phyloP scores from a whole-genome alignment of 2,113 vertebrate genomes.

The Pelusios castaneus region DNA sequence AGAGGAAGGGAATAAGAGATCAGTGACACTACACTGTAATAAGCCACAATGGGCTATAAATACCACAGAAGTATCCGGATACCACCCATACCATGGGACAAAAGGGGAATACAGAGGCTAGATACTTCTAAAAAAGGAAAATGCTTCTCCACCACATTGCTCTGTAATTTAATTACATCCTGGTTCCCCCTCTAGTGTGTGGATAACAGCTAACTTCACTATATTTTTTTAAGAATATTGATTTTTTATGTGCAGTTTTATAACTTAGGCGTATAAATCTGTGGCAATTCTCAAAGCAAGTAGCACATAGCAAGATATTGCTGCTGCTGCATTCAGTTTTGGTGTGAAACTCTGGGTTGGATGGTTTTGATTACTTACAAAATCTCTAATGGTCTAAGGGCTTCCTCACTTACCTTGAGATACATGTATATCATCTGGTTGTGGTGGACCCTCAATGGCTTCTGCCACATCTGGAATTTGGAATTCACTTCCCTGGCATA shows the following conservation, averaged over 20 bases:
- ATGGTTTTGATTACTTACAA: neutral
- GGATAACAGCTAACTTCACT: neutral
- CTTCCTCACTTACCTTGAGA: slow-evolving; percentile 59
- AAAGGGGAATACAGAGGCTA: neutral
- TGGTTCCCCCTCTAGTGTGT: neutral
- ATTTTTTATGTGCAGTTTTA: neutral
- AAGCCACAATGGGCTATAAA: neutral
- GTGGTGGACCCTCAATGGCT: neutral
- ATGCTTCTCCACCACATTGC: neutral
- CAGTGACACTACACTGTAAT: neutral
- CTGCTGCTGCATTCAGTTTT: neutral
- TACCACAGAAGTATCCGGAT: neutral
- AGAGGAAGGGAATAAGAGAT: neutral
- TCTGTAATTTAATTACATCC: neutral
- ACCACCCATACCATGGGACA: neutral
- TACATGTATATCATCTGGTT: neutral
- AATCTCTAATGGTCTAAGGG: neutral
- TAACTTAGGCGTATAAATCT: neutral
- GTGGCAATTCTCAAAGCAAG: neutral
- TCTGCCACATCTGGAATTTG: slow-evolving; percentile 19
- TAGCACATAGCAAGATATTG: neutral
- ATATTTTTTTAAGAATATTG: neutral
- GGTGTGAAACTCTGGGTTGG: neutral
- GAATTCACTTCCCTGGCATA: slow-evolving; percentile 50
- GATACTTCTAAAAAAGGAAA: neutral